phyloP scores from a whole-genome alignment of 2,113 vertebrate species.

The Spea bombifrons region DNA sequence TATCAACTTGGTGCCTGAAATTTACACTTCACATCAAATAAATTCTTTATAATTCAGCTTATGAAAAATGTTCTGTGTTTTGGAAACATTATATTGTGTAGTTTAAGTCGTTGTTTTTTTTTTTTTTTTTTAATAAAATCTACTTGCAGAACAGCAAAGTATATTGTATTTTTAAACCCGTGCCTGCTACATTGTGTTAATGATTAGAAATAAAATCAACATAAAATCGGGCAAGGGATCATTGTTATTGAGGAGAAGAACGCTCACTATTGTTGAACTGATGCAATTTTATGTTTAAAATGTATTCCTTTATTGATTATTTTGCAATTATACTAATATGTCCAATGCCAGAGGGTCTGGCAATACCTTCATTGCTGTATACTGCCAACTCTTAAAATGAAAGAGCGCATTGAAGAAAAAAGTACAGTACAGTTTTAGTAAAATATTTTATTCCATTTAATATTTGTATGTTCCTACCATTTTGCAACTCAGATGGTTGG shows the following conservation, averaged over 20 bases:
- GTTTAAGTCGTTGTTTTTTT: too few relatives aligned
- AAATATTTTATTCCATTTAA: neutral
- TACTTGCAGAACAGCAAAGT: neutral
- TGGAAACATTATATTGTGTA: too few relatives aligned
- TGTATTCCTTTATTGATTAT: conserved; percentile 36
- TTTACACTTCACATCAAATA: too few relatives aligned
- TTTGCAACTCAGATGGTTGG: too few relatives aligned
- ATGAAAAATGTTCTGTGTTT: too few relatives aligned
- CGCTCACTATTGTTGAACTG: conserved; percentile 18
- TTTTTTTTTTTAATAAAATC: neutral
- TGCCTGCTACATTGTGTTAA: conserved; percentile 23
- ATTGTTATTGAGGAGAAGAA: conserved; percentile 20
- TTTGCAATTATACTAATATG: conserved; percentile 40
- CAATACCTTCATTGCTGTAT: conserved; percentile 10
- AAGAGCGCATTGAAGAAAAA: conserved; percentile 15
- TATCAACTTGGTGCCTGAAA: too few relatives aligned
- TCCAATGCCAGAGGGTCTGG: conserved; percentile 7
- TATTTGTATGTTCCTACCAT: neutral
- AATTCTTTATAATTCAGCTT: too few relatives aligned
- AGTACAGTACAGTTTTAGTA: neutral
- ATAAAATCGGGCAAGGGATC: conserved; percentile 26
- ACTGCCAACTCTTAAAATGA: conserved; percentile 9
- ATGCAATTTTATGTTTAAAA: conserved; percentile 27
- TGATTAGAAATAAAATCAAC: conserved; percentile 26
- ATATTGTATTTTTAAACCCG: conserved; percentile 28